Percentiles rank a stretch among this genome's conserved stretches.
Conservation (phyloP, 2,797 vertebrate genomes). For the Eutrigla gurnardus region DNA sequence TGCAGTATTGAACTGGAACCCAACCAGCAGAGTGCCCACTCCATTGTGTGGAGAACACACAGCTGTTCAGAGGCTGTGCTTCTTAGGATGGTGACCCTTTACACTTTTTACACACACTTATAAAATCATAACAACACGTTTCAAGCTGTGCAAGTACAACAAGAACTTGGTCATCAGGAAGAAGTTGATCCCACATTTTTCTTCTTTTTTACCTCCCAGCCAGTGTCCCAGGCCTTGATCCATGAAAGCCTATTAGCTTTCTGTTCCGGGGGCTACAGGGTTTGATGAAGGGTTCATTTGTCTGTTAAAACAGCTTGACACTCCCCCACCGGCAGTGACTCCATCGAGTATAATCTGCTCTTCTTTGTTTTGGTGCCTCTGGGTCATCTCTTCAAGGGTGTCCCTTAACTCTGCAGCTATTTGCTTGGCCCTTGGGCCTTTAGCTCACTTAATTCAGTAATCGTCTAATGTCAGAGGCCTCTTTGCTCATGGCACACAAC, state of each 20-base stretch:
- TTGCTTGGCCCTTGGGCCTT: conserved; percentile 35
- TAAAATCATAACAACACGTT: not conserved
- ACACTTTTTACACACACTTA: not conserved
- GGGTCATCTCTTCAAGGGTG: conserved; percentile 26
- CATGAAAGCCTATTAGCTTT: conserved; percentile 15
- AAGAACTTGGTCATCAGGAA: not conserved
- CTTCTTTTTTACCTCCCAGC: not conserved
- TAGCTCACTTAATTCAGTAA: conserved; percentile 20
- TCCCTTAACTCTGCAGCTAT: conserved; percentile 25
- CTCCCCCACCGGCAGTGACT: conserved; percentile 22
- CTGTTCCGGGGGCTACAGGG: not conserved
- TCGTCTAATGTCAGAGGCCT: conserved; percentile 14
- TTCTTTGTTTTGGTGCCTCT: conserved; percentile 35
- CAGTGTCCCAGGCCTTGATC: conserved; percentile 1
- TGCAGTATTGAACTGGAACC: not conserved
- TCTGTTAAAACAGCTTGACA: conserved; percentile 45
- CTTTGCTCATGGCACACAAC: conserved; percentile 4
- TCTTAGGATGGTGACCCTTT: not conserved
- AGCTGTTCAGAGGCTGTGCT: not conserved
- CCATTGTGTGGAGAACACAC: not conserved
- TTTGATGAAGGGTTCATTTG: conserved; percentile 50
- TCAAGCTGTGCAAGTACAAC: not conserved
- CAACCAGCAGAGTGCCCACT: not conserved
- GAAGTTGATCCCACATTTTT: not conserved
- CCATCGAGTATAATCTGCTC: conserved; percentile 28